phyloP scores from a whole-genome alignment of 1,140 invertebrate genomes.

The Hermetia illucens region DNA sequence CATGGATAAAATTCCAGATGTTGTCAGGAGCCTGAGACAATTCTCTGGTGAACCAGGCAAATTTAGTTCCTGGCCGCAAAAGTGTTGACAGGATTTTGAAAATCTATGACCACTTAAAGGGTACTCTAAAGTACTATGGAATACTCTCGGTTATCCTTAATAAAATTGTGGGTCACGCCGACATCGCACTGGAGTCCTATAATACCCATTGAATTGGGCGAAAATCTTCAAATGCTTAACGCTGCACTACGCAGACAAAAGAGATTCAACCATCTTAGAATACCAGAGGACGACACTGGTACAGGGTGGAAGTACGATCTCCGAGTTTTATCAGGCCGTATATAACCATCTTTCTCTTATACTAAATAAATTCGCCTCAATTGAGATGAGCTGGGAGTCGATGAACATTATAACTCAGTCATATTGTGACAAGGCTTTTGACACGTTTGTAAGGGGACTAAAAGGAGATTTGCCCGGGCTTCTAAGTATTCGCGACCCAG shows the following conservation, averaged over 20 bases:
- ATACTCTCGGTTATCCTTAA: no score
- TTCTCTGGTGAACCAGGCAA: not conserved
- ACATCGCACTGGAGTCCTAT: not conserved
- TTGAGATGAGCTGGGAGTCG: not conserved
- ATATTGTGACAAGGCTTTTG: not conserved
- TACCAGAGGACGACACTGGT: not conserved
- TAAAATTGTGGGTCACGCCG: not conserved
- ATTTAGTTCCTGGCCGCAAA: not conserved
- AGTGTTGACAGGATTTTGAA: not conserved
- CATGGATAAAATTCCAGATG: no score
- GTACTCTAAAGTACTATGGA: not conserved
- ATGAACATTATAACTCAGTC: not conserved
- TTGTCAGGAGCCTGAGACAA: not conserved
- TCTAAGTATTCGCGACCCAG: not conserved
- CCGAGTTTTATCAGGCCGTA: not conserved
- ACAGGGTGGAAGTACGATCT: not conserved
- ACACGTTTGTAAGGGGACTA: not conserved
- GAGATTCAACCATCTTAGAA: not conserved
- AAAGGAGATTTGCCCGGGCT: not conserved
- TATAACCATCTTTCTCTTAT: not conserved
- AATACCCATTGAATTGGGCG: not conserved
- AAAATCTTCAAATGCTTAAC: not conserved
- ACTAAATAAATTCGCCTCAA: not conserved
- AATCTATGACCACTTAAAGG: not conserved
- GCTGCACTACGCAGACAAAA: not conserved